Evolutionary conservation across 2,888 invertebrate species (phyloP).

Genomic region (Polymixis flavicincta): DNA sequence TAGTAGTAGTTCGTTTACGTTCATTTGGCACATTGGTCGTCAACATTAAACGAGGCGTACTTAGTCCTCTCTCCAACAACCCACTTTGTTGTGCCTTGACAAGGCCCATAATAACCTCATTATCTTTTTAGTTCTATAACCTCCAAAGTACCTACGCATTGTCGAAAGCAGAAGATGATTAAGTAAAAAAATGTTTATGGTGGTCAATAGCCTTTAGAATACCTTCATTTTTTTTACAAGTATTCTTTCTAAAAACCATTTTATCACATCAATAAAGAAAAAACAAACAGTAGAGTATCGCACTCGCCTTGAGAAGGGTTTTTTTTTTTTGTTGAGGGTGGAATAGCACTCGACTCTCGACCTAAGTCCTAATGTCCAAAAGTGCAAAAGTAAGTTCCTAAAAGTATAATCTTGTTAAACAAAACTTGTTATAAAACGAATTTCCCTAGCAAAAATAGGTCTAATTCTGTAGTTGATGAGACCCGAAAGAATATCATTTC

Average conservation of each 20-base stretch:
- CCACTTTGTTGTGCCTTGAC: not conserved
- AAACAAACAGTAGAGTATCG: not conserved
- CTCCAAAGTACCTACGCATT: not conserved
- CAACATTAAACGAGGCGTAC: not conserved
- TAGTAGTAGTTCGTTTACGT: no score
- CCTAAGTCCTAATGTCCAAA: not conserved
- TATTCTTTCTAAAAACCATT: not conserved
- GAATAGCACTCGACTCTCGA: not conserved
- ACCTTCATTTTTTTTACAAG: not conserved
- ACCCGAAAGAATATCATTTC: not conserved
- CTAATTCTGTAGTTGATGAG: not conserved
- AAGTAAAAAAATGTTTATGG: no score
- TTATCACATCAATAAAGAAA: not conserved
- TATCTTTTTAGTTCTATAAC: not conserved
- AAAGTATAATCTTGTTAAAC: conserved; percentile 19
- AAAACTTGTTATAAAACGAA: not conserved
- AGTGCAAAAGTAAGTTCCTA: conserved; percentile 5
- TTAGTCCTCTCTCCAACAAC: not conserved
- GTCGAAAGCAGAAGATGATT: not conserved
- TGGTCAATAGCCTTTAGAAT: not conserved
- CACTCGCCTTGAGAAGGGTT: not conserved
- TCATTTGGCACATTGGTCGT: not conserved
- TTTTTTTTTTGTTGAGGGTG: no score
- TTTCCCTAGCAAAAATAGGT: not conserved
- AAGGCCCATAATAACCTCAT: not conserved